Percentiles rank a stretch among this genome's conserved stretches.
These are phyloP conservation scores for Pocillopora verrucosa DNA, from an alignment of 64 coral and sea anemone species.

Conservation along the genomic window DNA sequence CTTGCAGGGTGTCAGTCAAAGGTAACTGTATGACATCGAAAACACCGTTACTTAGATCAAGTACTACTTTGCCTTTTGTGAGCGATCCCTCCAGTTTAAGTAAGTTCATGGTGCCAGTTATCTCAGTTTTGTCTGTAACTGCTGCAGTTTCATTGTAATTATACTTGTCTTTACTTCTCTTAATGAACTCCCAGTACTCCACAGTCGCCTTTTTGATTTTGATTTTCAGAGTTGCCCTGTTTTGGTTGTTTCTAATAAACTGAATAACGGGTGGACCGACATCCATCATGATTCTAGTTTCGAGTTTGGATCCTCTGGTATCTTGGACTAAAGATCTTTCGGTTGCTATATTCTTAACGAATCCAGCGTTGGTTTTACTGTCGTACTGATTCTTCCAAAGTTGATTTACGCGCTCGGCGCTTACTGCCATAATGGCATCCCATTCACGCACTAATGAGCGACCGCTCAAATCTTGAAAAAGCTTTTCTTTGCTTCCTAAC, in stretches of 20 bases:
- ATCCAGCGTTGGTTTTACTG: constrained; percentile 34
- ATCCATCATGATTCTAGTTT: constrained; percentile 25
- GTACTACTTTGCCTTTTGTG: constrained; percentile 29
- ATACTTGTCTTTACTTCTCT: background rate
- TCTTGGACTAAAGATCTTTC: background rate
- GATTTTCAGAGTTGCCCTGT: constrained; percentile 48
- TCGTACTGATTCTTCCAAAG: constrained; percentile 51
- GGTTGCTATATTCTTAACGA: constrained; percentile 19
- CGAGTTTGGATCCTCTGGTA: constrained; percentile 13
- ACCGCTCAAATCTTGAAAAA: constrained; percentile 20
- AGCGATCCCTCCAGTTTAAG: constrained; percentile 17
- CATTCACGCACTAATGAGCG: constrained; percentile 50
- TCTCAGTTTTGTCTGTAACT: background rate
- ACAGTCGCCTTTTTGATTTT: constrained; percentile 14
- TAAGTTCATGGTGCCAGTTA: constrained; percentile 48
- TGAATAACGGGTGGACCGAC: constrained; percentile 43
- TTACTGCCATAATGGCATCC: constrained; percentile 59
- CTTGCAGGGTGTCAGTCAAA: background rate
- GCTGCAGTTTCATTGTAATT: constrained; percentile 47
- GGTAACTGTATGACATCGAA: constrained; percentile 19
- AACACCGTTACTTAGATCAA: constrained; percentile 53
- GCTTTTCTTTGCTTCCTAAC: constrained; percentile 29
- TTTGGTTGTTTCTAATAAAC: constrained; percentile 47
- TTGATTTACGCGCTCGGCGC: constrained; percentile 38
- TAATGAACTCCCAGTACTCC: constrained; percentile 17